A percentile compares a stretch with the other conserved stretches of the same genome.
Evolutionary conservation across 2,888 invertebrate species (phyloP).

Genomic region (Raillietiella orientalis): DNA sequence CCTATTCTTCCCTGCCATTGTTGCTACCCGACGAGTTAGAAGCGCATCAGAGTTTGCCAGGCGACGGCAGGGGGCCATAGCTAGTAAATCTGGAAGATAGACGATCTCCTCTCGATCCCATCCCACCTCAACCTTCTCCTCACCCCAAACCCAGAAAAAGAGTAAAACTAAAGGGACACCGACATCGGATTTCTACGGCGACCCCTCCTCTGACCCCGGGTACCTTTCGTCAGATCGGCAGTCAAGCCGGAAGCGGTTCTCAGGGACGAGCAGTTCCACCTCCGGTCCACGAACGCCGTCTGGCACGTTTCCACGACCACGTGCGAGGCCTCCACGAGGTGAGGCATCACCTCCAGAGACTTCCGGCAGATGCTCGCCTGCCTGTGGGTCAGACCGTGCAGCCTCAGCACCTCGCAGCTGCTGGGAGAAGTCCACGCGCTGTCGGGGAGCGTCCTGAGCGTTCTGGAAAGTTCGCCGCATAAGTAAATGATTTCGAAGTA

Average conservation of each 20-base stretch:
- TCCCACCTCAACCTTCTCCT: neutral
- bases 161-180: slow-evolving; percentile 1
- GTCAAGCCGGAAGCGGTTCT: slow-evolving; percentile 31
- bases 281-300: slow-evolving; percentile 28
- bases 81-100: too few relatives aligned
- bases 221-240: slow-evolving; percentile 45
- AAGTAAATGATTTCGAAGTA: too few relatives aligned
- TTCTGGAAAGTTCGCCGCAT: too few relatives aligned
- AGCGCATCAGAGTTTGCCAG: too few relatives aligned
- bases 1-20: too few relatives aligned
- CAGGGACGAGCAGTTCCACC: slow-evolving; percentile 57
- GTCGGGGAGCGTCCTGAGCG: too few relatives aligned
- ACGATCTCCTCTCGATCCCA: too few relatives aligned
- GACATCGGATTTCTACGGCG: slow-evolving; percentile 1
- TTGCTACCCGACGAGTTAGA: too few relatives aligned
- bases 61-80: too few relatives aligned
- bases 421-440: too few relatives aligned
- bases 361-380: slow-evolving; percentile 11
- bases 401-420: slow-evolving; percentile 9
- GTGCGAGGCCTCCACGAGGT: slow-evolving; percentile 35
- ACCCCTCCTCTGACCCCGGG: slow-evolving; percentile 7
- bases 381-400: slow-evolving; percentile 7
- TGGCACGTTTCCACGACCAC: slow-evolving; percentile 27
- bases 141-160: neutral
- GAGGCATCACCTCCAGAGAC: slow-evolving; percentile 23